Conservation (phyloP, 1,140 invertebrate genomes). For the Ruditapes philippinarum region DNA sequence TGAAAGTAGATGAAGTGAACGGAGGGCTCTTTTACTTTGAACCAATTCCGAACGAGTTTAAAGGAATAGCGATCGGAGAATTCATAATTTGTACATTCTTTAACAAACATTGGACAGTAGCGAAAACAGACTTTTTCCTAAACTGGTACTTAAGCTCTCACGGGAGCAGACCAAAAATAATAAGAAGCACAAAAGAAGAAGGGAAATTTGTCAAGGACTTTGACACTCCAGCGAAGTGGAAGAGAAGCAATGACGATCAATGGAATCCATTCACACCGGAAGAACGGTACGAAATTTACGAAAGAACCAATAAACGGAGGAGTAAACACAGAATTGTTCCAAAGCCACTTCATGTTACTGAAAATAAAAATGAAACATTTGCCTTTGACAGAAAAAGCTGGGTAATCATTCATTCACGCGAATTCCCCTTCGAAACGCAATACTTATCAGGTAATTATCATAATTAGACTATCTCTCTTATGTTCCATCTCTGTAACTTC, state of each 20-base stretch:
- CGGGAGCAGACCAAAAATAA: slow-evolving; percentile 58
- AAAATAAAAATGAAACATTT: no score
- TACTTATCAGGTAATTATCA: no score
- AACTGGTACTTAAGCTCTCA: slow-evolving; percentile 74
- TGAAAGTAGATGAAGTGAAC: neutral
- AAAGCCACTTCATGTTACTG: no score
- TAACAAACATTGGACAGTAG: slow-evolving; percentile 50
- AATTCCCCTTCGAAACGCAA: no score
- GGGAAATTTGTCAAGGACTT: slow-evolving; percentile 72
- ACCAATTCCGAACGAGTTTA: neutral
- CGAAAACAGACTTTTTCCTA: slow-evolving; percentile 74
- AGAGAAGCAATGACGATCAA: slow-evolving; percentile 41
- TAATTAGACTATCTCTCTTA: no score
- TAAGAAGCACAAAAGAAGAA: slow-evolving; percentile 67
- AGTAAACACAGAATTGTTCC: neutral
- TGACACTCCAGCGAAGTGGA: slow-evolving; percentile 69
- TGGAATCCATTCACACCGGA: neutral
- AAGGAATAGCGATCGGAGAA: neutral
- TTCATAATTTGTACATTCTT: neutral
- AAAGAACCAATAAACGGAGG: neutral
- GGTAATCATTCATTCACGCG: no score
- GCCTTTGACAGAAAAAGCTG: no score
- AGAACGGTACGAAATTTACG: neutral
- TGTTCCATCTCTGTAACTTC: no score
- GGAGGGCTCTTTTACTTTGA: neutral